Evolutionary conservation across 2,797 vertebrate genomes (phyloP).

Genomic region (Heliangelus exortis): DNA sequence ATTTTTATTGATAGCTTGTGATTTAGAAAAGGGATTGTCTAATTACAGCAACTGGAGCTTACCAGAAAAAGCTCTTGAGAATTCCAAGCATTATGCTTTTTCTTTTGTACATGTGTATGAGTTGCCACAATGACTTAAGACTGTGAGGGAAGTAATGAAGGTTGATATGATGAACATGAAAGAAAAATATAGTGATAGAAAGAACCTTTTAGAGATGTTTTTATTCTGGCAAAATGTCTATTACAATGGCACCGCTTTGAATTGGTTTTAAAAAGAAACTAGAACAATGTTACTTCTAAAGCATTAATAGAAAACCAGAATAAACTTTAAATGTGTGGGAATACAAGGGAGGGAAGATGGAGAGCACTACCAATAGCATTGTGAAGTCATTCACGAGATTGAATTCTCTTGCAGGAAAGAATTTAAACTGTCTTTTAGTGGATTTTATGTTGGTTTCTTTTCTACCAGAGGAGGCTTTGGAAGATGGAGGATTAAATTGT

Average conservation of each 20-base stretch:
- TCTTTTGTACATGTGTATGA: slow-evolving; percentile 5
- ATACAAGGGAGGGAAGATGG: background rate
- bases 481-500: background rate
- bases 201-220: background rate
- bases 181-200: background rate
- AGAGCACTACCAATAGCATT: background rate
- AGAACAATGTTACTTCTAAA: background rate
- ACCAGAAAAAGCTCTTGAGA: slow-evolving; percentile 22
- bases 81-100: slow-evolving; percentile 14
- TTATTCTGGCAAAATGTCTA: background rate
- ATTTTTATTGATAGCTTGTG: slow-evolving; percentile 33
- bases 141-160: slow-evolving; percentile 1
- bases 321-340: background rate
- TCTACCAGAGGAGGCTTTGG: background rate
- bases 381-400: background rate
- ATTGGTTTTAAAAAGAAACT: background rate
- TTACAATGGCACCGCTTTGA: background rate
- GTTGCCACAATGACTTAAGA: background rate
- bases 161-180: slow-evolving; percentile 31
- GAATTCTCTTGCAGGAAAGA: background rate
- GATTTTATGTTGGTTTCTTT: background rate
- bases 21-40: slow-evolving; percentile 8
- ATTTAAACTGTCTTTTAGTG: background rate
- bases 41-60: slow-evolving; percentile 27
- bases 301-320: background rate